Base-by-base conservation (phyloP, 2,797 vertebrate genomes). In the Fistularia commersonii region DNA sequence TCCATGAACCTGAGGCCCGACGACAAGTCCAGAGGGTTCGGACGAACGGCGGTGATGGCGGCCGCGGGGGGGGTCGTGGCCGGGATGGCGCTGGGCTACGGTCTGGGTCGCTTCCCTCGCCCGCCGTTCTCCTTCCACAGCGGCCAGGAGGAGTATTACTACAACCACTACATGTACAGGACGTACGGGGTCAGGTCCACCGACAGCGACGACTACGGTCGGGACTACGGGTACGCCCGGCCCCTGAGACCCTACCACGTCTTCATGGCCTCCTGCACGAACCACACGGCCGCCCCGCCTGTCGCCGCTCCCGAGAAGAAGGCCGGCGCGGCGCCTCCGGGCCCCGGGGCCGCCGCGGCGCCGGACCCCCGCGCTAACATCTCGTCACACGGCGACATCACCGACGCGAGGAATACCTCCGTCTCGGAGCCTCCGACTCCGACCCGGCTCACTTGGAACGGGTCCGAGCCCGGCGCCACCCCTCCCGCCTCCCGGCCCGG, bases 141-240 rank as follows among this genome's bases (percentile, higher is more conserved):
- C 49, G 68, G 59, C 0, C 42, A 74, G 45, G 87, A 90, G 51
- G 86, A 88, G 57, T 36, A 74, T 31, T 74, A 83, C 55, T 90
- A 90, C 64, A 90, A 90, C 69, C 39, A 82, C 62, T 89, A 90
- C 63, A 88, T 90, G 89, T 79, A 89, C 66, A 61, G 9, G 35
- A 81, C 1, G 31, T 87, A 89, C 12, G 81, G 77, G 5, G 14
- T 32, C 3, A 58, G 32, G 54, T 85, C 85, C 40, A 77, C 70
- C 1, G 79, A 84, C 7, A 35, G 11, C 3, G 66, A 79, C 0
- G 77, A 88, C 70, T 82, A 74, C 41, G 66, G 77, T 56, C 65
- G 76, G 44, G 82, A 86, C 61, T 87, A 86, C 41, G 48, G 8
- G 9, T 81, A 72, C 64, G 74, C 40, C 7, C 31, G 40, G 7